Evolutionary conservation across 1,140 invertebrate species (phyloP), one percentile per base, ranked within the genome.

Genomic region (Bombus confusus): DNA sequence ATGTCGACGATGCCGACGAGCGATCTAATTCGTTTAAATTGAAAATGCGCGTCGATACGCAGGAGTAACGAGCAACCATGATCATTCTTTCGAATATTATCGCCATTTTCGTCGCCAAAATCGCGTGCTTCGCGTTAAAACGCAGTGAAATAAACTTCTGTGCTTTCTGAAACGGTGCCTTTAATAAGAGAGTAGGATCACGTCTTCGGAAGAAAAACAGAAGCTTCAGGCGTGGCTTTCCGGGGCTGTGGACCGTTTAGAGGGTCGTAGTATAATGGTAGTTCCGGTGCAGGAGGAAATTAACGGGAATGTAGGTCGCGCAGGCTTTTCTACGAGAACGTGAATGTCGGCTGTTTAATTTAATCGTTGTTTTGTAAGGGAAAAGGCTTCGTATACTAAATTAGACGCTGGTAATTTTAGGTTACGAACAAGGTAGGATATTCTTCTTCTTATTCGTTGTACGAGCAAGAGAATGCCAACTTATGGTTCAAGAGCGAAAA

Each of bases 51-150:
- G 43, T n/a, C 68, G 3, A 66, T 85, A 80, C 69, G 52, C 69
- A 57, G 77, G 8, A 52, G 80, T 85, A 85, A 80, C 77, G 83
- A 85, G 83, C 77, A 28, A 59, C 47, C 18, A 52, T 22, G 18
- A 52, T 78, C 41, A 47, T 69, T 0, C 43, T 10, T 25, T 74
- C 13, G 3, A 41, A 34, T n/a, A 9, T 6, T 37, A 25, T 13
- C 69, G 69, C 37, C 12, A 41, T 28, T 25, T 69, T 13, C 37
- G 12, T 41, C 34, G 12, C 0, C 69, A 1, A 10, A 39, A 28
- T 39, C 37, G 4, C 6, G 1, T 39, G 13, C 31, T 52, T 52
- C 5, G 15, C 18, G n/a, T n/a, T 18, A 4, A 28, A 28, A 28
- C 0, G 69, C 59, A n/a, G 28, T 31, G 12, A 31, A 47, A 28